Evolutionary conservation across 2,797 vertebrate genomes (phyloP).

Genomic region (Acrossocheilus fasciatus): DNA sequence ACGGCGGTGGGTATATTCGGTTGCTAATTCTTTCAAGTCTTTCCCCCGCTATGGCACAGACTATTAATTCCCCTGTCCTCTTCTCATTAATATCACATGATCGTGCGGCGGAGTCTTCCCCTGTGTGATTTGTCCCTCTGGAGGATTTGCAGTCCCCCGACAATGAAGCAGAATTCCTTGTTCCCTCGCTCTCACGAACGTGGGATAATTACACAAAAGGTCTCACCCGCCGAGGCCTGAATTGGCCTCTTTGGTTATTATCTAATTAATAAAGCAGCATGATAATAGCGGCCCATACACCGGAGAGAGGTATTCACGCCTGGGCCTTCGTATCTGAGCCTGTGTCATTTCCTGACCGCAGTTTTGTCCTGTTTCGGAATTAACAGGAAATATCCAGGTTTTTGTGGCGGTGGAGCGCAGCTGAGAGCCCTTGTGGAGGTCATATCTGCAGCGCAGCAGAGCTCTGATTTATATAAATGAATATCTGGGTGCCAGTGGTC

Average conservation of each 20-base stretch:
- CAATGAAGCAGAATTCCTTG: background rate
- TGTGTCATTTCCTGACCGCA: background rate
- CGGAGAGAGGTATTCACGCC: constrained; percentile 7
- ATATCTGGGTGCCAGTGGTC: constrained; percentile 56
- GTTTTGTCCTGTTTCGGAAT: constrained; percentile 34
- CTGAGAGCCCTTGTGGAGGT: constrained; percentile 60
- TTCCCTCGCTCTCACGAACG: background rate
- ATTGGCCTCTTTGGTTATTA: constrained; percentile 41
- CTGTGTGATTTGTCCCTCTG: constrained; percentile 39
- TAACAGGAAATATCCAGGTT: constrained; percentile 12
- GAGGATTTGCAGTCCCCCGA: constrained; percentile 37
- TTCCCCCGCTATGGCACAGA: constrained; percentile 14
- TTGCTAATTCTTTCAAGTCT: constrained; percentile 40
- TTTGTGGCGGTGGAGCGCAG: constrained; percentile 44
- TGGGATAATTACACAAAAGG: constrained; percentile 53
- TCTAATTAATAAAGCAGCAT: constrained; percentile 54
- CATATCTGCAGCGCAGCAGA: constrained; percentile 56
- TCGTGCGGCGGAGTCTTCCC: constrained; percentile 24
- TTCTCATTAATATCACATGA: constrained; percentile 61
- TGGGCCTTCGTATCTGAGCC: constrained; percentile 10
- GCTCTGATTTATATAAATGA: constrained; percentile 63
- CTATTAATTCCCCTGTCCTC: constrained; percentile 49
- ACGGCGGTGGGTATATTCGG: constrained; percentile 24
- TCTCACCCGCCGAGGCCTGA: constrained; percentile 42
- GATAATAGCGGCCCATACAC: constrained; percentile 17